Base-by-base conservation (phyloP, 2,888 invertebrate genomes). In the Acanthosepion lycidas region DNA sequence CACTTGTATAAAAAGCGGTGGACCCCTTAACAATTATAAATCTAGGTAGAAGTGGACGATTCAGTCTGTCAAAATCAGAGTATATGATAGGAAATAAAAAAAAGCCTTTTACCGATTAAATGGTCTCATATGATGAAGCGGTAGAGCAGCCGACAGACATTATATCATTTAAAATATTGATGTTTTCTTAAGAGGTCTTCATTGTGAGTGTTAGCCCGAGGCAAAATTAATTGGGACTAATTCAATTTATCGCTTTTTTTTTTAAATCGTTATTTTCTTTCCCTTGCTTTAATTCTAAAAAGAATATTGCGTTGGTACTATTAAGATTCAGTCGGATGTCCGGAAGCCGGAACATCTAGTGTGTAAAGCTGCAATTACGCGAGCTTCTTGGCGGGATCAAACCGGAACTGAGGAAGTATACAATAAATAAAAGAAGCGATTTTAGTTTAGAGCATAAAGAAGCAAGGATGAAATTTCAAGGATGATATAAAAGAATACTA, bases 111-210 rank as follows among this genome's bases (percentile, higher is more conserved):
- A n/a, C 12, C n/a, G 78, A n/a, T 78, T 78, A n/a, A 78, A n/a
- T 78, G 15, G 33, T n/a, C n/a, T n/a, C n/a, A 78, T n/a, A n/a
- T 15, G 18, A 78, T 78, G 0, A 8, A 78, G n/a, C 28, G n/a
- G 8, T n/a, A 15, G 15, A 12, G n/a, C n/a, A 78, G 18, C n/a
- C 12, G 78, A n/a, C n/a, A n/a, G 78, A 28, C 0, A 15, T n/a
- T 78, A 12, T 78, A 33, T 33, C n/a, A 78, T n/a, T n/a, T 78
- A n/a, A 78, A 78, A 78, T 78, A 78, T 78, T 78, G 78, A 78
- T n/a, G 78, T 78, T 78, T 78, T 78, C 78, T 78, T 78, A 78
- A 78, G n/a, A 78, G 78, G n/a, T 78, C n/a, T 33, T 78, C n/a
- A 5, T n/a, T 5, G 15, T 33, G 3, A 78, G 78, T 78, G 78